Base-by-base conservation (phyloP, 2,888 invertebrate genomes). In the Dexiosoma caninum region DNA sequence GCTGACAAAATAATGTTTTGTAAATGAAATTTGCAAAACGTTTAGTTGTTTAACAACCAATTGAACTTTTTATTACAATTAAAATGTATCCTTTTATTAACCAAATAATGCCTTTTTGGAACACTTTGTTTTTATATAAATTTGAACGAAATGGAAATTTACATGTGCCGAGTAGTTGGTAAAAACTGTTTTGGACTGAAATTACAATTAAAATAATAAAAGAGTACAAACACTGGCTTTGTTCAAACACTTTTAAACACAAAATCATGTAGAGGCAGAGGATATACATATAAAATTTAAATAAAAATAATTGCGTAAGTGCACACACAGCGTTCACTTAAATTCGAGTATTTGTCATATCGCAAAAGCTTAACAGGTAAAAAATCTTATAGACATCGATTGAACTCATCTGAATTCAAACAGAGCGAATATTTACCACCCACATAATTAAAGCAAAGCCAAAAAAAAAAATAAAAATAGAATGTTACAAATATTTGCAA, bases 141-240 rank as follows among this genome's bases (percentile, higher is more conserved):
- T 66, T 51, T 37, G 16, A 21, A 37, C 49, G 9, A 64, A 64
- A 49, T 64, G n/a, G 16, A 59, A 19, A 30, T 27, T 27, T 60
- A 8, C 27, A 46, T 7, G 37, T 16, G 8, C 16, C 35, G n/a
- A 53, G 16, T 42, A n/a, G 27, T 40, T 19, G n/a, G n/a, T 6
- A 51, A 64, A 64, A 64, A 46, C 23, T 23, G 16, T 4, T 72
- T 72, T 72, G 0, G 23, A 32, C 16, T 53, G 10, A 72, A 62
- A 72, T 62, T 53, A n/a, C 62, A 62, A 62, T 44, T 37, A 49
- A 46, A 57, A 69, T 57, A 71, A 71, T 53, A 62, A 71, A 72
- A 53, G 42, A 14, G 16, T 57, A 66, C 40, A 75, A 66, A 42
- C 32, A 57, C 9, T 55, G 62, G 12, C 55, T 62, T 77, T 69